A percentile compares a stretch with the other conserved stretches of the same genome.
phyloP scores from a whole-genome alignment of 2,113 vertebrate species.

The Orycteropus afer region DNA sequence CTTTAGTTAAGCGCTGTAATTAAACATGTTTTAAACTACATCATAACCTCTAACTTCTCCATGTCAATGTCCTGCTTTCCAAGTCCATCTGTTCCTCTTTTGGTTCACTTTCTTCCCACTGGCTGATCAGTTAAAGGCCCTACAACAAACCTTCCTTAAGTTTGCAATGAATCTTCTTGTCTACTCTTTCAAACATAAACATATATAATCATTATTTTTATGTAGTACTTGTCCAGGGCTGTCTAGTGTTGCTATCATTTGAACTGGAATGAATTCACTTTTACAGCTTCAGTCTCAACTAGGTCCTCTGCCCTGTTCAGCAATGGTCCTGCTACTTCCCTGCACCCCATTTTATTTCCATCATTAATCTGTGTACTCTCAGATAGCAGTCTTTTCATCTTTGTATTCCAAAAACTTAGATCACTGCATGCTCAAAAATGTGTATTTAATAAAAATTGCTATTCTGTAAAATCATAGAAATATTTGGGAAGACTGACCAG shows the following conservation, averaged over 20 bases:
- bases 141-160: background rate
- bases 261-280: rapidly evolving
- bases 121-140: rapidly evolving
- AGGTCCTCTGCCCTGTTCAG: background rate
- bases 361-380: rapidly evolving
- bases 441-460: background rate
- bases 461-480: background rate
- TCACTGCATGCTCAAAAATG: background rate
- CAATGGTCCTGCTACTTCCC: background rate
- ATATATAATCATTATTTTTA: background rate
- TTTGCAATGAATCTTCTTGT: background rate
- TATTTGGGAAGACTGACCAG: background rate
- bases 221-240: background rate
- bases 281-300: background rate
- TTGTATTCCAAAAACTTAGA: background rate
- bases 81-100: background rate
- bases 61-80: rapidly evolving
- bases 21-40: background rate
- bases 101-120: background rate
- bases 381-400: background rate
- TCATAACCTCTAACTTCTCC: rapidly evolving
- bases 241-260: rapidly evolving
- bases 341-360: background rate
- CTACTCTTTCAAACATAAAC: background rate
- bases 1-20: background rate